Base-by-base conservation (phyloP, 2,888 invertebrate genomes). In the Phyllotreta cruciferae region DNA sequence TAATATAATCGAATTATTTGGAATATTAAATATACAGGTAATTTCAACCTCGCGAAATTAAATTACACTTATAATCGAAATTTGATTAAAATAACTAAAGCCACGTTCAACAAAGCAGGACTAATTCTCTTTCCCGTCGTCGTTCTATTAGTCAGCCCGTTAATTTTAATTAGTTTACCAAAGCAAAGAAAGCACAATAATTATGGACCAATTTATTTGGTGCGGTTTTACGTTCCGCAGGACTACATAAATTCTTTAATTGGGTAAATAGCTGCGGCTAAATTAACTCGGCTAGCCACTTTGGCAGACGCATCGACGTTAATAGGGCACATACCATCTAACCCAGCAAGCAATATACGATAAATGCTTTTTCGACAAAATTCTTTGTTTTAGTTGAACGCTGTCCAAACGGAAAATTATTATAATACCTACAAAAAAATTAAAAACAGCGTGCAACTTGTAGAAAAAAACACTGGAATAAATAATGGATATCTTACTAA, bases 171-270 rank as follows among this genome's bases (percentile, higher is more conserved):
- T 61, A 55, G 61, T 55, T 47, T 61, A 49, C 61, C 49, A 49
- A 61, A 56, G 55, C 41, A 41, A 58, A 58, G 50, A 52, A 58
- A 58, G 11, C 42, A 13, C 45, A 58, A 58, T 58, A 58, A 58
- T 35, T 52, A 58, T 36, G 39, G 58, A 8, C 11, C 50, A 50
- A 50, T 58, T 58, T 58, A 42, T 58, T 55, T 55, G 8, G 57
- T 54, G 52, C 37, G 63, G 63, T 62, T 64, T 66, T 56, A 53
- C 64, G 57, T 57, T 62, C 55, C 61, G 62, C 60, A 61, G 56
- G 56, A 63, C 53, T 54, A 64, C 69, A 70, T 67, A 71, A 71
- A 70, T 71, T 69, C 69, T 69, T 70, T 73, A 71, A 71, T 71
- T 71, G 68, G 70, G 66, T 65, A 69, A 73, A 71, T 67, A 70